Evolutionary conservation across 2,113 vertebrate genomes (phyloP), one percentile per base, ranked within the genome.

Genomic region (Centropristis striata): DNA sequence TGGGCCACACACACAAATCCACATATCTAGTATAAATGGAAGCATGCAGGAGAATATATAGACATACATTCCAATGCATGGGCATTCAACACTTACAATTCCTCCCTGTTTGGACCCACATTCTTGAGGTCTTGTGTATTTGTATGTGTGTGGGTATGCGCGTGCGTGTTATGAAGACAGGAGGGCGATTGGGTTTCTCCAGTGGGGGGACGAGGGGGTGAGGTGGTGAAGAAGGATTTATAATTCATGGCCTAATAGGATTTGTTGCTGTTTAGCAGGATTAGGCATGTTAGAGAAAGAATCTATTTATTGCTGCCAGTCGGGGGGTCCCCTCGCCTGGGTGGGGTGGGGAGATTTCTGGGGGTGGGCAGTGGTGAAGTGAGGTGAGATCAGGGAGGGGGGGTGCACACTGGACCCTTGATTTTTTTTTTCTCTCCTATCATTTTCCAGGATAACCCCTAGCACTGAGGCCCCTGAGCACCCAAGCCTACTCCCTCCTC

Each of bases 221-320:
- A 93, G 84, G 91, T 93, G 90, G 90, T 81, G 88, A 92, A 93
- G 90, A 86, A 87, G 93, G 95, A 93, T 94, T 95, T 95, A 95
- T 93, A 94, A 96, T 96, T 95, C 95, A 96, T 94, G 92, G 90
- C 90, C 92, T 96, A 96, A 96, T 95, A 95, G 94, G 95, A 96
- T 96, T 96, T 95, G 93, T 92, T 93, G 94, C 94, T 95, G 94
- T 96, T 97, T 95, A 95, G 96, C 87, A 87, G 93, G 95, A 96
- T 96, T 96, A 96, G 84, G 88, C 91, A 89, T 94, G 93, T 95
- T 95, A 94, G 88, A 96, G 94, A 95, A 96, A 95, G 86, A 94
- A 93, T 90, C 93, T 94, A 94, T 95, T 96, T 96, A 95, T 96
- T 94, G 89, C 91, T 86, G 87, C 79, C 84, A 92, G 92, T 95